Evolutionary conservation across 2,888 invertebrate genomes (phyloP), one percentile per base, ranked within the genome.

Genomic region (Uropetala carovei): DNA sequence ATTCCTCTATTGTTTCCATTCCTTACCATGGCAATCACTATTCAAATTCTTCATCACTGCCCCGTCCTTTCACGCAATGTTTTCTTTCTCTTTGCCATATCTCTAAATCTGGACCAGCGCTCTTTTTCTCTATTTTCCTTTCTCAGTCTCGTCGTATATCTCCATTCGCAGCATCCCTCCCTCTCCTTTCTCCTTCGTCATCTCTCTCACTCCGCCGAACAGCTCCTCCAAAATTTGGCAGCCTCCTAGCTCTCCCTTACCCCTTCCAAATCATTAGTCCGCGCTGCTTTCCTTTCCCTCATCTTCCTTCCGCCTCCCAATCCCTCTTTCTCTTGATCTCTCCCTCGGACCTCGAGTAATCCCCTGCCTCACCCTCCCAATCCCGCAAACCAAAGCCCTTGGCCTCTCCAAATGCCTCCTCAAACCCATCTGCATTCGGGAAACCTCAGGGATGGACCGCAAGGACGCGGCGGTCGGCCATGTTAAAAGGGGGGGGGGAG

Each of bases 361-460:
- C 75, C 75, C 75, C 75, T 75, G 8, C 75, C 43, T 5, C 43
- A 43, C 56, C 56, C 64, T 43, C 56, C 89, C 89, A 89, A 43
- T 68, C 43, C 64, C 89, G 43, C 64, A 89, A 89, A 68, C 89
- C 89, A 64, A 68, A 68, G 89, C 89, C 64, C 64, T 60, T 60
- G 64, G 64, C 64, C 60, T 89, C 89, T 89, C 60, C 89, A 89
- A 89, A 89, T 89, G 89, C 68, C 43, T 89, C 89, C 89, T 89
- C 89, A 89, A 89, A 89, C 89, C 64, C 89, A 89, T 89, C 89
- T 68, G 89, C 60, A 89, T 89, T 89, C 89, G 89, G 89, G 64
- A 89, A 89, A 89, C 89, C 89, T 89, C 89, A 60, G 89, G 64
- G 89, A 89, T 89, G 89, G 89, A 89, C 89, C 89, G 27, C 89